Evolutionary conservation across 2,888 invertebrate species (phyloP).

Genomic region (Panopea generosa): DNA sequence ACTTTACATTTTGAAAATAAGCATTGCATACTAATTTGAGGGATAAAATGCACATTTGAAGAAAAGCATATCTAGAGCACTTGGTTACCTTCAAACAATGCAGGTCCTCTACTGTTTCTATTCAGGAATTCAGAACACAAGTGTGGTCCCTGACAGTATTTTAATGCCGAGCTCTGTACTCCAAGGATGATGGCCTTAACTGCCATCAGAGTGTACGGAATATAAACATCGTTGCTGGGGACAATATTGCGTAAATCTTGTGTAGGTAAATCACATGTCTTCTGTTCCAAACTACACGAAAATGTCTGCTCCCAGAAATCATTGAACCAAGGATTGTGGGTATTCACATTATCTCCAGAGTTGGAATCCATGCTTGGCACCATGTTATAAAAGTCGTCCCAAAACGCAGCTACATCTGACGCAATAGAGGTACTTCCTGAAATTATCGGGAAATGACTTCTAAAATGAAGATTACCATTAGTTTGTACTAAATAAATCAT

Average conservation of each 20-base stretch:
- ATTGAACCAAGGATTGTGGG: constrained; percentile 60
- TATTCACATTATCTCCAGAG: constrained; percentile 28
- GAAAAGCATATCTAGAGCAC: too few relatives aligned
- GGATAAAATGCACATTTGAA: too few relatives aligned
- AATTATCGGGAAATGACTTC: too few relatives aligned
- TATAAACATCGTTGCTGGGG: constrained; percentile 55
- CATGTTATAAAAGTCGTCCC: constrained; percentile 50
- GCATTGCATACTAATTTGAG: too few relatives aligned
- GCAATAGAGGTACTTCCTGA: constrained; percentile 23
- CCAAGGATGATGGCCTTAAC: constrained; percentile 73
- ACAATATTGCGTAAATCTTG: constrained; percentile 29
- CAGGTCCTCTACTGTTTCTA: constrained; percentile 7
- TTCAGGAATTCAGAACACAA: constrained; percentile 70
- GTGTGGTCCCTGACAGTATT: constrained; percentile 35
- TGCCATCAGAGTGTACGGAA: constrained; percentile 75
- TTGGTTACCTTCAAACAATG: neutral
- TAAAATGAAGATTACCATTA: too few relatives aligned
- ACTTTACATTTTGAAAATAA: too few relatives aligned
- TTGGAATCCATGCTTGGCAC: constrained; percentile 40
- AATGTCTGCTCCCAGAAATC: constrained; percentile 69
- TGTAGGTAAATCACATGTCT: constrained; percentile 34
- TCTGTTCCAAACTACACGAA: constrained; percentile 56
- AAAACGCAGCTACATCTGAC: constrained; percentile 55
- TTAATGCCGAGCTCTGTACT: constrained; percentile 51
- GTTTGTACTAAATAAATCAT: too few relatives aligned